A percentile compares a stretch with the other conserved stretches of the same genome.
phyloP scores from a whole-genome alignment of 1,140 invertebrate genomes.

The Cepaea nemoralis region DNA sequence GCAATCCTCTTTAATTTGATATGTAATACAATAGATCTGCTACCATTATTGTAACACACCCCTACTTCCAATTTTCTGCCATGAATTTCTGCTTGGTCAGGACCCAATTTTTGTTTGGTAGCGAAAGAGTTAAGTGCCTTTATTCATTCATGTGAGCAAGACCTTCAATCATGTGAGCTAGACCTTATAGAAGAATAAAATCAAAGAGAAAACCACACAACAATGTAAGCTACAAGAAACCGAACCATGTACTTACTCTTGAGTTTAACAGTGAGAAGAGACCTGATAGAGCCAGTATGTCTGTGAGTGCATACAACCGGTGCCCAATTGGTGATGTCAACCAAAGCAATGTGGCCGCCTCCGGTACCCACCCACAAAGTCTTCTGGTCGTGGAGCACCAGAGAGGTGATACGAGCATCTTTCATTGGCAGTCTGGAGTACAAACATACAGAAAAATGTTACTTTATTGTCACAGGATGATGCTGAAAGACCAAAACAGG shows the following conservation, averaged over 20 bases:
- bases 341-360: constrained; percentile 56
- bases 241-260: constrained; percentile 41
- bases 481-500: neutral
- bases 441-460: constrained; percentile 7
- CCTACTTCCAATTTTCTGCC: no score
- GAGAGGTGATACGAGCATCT: constrained; percentile 54
- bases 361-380: constrained; percentile 62
- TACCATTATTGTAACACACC: no score
- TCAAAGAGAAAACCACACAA: no score
- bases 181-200: no score
- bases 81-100: no score
- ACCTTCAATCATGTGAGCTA: no score
- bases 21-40: no score
- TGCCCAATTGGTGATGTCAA: constrained; percentile 50
- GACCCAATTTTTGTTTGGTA: no score
- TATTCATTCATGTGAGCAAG: no score
- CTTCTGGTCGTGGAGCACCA: constrained; percentile 51
- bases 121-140: no score
- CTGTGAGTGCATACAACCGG: constrained; percentile 50
- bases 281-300: constrained; percentile 54
- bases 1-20: no score
- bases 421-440: constrained; percentile 38
- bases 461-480: neutral
- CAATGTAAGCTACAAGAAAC: no score
- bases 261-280: constrained; percentile 45